Percentiles rank a stretch among this genome's conserved stretches.
Conservation (phyloP, 2,113 vertebrate species). For the Passer montanus region DNA sequence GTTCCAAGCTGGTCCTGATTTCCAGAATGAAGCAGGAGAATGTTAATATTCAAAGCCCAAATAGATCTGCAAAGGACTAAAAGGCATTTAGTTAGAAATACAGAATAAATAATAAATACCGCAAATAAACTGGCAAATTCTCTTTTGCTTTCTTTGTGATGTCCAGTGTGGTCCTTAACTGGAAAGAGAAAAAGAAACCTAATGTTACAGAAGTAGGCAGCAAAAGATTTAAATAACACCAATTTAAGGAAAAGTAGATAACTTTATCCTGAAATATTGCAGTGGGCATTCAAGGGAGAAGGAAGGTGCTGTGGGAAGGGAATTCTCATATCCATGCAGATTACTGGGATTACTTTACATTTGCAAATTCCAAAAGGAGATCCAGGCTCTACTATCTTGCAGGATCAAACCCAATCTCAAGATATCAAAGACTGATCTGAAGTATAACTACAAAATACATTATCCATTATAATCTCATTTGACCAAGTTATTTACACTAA, state of each 20-base stretch:
- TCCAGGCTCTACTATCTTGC: not conserved
- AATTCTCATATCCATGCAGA: not conserved
- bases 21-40: not conserved
- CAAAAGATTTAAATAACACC: not conserved
- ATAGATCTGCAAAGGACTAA: not conserved
- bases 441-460: not conserved
- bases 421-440: not conserved
- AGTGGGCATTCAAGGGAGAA: not conserved
- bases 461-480: not conserved
- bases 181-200: not conserved
- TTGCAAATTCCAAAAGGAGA: not conserved
- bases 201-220: not conserved
- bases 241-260: not conserved
- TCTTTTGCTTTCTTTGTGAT: not conserved
- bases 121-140: not conserved
- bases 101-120: not conserved
- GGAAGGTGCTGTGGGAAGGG: not conserved
- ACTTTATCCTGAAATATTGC: not conserved
- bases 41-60: not conserved
- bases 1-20: not conserved
- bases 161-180: not conserved
- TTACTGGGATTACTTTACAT: not conserved
- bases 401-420: not conserved
- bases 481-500: not conserved
- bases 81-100: not conserved